Percentiles rank a stretch among this genome's conserved stretches.
These are phyloP conservation scores for Helleia helle DNA, from an alignment of 2,888 invertebrate genomes.

Conservation along the genomic window DNA sequence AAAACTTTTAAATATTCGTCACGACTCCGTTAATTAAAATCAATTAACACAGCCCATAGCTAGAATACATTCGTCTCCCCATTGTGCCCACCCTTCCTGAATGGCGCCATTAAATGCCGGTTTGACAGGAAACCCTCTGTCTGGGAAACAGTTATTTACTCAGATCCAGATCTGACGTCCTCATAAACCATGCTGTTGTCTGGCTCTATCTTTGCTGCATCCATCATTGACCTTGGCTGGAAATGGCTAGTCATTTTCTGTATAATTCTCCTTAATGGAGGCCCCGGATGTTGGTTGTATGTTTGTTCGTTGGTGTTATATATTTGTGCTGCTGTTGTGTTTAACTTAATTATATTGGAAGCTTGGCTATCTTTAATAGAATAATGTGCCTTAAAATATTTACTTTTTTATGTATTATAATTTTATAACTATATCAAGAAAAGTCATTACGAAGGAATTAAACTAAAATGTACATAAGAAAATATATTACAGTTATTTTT, in stretches of 20 bases:
- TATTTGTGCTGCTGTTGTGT: no score
- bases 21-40: neutral
- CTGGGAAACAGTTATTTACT: slow-evolving; percentile 57
- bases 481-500: no score
- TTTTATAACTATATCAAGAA: no score
- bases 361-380: no score
- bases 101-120: slow-evolving; percentile 45
- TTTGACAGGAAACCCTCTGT: slow-evolving; percentile 59
- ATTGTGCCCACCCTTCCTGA: slow-evolving; percentile 19
- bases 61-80: slow-evolving; percentile 1
- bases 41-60: neutral
- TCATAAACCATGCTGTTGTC: slow-evolving; percentile 25
- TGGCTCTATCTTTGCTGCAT: slow-evolving; percentile 12
- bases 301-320: no score
- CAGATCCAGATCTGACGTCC: slow-evolving; percentile 54
- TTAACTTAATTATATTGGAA: no score
- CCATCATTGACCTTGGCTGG: slow-evolving; percentile 10
- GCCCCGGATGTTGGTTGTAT: no score
- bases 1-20: neutral
- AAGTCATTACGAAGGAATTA: no score
- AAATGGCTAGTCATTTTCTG: neutral
- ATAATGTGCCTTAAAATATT: no score
- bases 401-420: no score
- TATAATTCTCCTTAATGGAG: no score
- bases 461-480: no score